Conservation (phyloP, 2,888 invertebrate genomes). For the Coenonympha arcania region DNA sequence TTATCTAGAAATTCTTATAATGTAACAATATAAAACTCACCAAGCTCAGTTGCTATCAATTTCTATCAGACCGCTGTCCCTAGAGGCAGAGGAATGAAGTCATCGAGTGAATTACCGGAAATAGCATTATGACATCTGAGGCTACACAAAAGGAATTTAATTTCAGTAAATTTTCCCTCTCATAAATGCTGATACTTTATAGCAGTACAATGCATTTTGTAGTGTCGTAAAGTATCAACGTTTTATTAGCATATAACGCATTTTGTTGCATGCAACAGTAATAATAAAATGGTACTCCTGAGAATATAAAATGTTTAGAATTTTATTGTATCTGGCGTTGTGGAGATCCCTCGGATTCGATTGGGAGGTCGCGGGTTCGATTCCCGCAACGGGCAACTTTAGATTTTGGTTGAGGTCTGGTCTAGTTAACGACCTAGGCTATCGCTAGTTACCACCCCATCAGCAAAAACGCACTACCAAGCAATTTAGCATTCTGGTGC, state of each 20-base stretch:
- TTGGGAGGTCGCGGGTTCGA: too few relatives aligned
- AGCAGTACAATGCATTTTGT: too few relatives aligned
- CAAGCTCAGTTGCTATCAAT: slow-evolving; percentile 7
- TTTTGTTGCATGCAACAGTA: neutral
- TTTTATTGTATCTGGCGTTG: neutral
- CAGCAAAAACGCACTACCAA: too few relatives aligned
- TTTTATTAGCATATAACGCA: neutral
- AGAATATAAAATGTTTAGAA: neutral
- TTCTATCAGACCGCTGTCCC: slow-evolving; percentile 5
- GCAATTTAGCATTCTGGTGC: too few relatives aligned
- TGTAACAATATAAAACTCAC: slow-evolving; percentile 7
- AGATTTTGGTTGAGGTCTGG: too few relatives aligned
- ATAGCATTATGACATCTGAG: slow-evolving; percentile 8
- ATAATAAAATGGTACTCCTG: neutral
- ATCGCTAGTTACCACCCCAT: too few relatives aligned
- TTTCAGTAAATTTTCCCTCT: slow-evolving; percentile 2
- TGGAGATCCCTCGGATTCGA: too few relatives aligned
- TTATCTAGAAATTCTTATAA: neutral
- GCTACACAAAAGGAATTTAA: slow-evolving; percentile 5
- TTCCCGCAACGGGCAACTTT: too few relatives aligned
- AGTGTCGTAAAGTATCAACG: slow-evolving; percentile 3
- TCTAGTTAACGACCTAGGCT: too few relatives aligned
- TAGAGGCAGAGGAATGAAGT: neutral
- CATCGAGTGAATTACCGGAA: slow-evolving; percentile 10
- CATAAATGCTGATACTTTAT: slow-evolving; percentile 2